phyloP scores from a whole-genome alignment of 2,113 vertebrate genomes.

The Paracanthobrama guichenoti region DNA sequence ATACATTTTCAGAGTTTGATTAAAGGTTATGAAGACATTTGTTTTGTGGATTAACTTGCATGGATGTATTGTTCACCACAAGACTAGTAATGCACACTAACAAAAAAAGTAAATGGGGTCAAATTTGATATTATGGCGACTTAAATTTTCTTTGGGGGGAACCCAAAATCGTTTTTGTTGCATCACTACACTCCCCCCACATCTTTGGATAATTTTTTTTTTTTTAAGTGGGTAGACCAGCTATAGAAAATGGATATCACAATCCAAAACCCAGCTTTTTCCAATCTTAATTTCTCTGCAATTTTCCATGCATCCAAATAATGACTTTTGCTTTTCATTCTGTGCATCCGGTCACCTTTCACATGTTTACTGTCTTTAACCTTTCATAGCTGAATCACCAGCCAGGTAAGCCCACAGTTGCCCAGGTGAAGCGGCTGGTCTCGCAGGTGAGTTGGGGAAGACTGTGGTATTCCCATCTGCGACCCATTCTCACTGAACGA shows the following conservation, averaged over 20 bases:
- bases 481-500: conserved; percentile 80
- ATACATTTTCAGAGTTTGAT: no score
- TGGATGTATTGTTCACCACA: no score
- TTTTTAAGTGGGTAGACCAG: neutral
- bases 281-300: neutral
- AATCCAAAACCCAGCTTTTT: neutral
- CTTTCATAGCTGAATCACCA: conserved; percentile 70
- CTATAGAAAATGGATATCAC: no score
- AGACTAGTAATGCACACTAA: no score
- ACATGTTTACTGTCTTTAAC: neutral
- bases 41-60: no score
- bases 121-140: no score
- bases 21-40: no score
- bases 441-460: conserved; percentile 76
- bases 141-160: neutral
- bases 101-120: no score
- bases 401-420: conserved; percentile 71
- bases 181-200: no score
- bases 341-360: neutral
- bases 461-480: conserved; percentile 80
- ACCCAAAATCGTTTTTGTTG: neutral
- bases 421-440: conserved; percentile 74
- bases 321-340: neutral
- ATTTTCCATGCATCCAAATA: neutral
- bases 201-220: neutral